Evolutionary conservation across 2,113 vertebrate species (phyloP).

Genomic region (Porphyrio hochstetteri): DNA sequence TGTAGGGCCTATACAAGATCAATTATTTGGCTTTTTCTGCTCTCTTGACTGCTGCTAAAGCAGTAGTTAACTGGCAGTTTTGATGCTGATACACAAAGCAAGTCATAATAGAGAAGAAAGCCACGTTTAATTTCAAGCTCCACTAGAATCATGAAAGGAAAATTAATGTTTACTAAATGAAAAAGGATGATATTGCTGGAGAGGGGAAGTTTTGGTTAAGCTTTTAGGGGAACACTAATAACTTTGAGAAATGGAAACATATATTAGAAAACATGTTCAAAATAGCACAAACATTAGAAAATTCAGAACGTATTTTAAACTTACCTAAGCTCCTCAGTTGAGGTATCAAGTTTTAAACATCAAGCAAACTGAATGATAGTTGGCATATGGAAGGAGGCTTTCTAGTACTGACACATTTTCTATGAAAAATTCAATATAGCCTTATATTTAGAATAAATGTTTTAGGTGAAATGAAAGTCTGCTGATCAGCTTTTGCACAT

Average conservation of each 20-base stretch:
- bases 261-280: background rate
- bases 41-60: background rate
- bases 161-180: conserved; percentile 52
- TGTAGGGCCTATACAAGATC: background rate
- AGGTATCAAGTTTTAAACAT: background rate
- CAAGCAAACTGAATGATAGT: background rate
- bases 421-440: background rate
- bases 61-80: background rate
- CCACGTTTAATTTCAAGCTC: conserved; percentile 63
- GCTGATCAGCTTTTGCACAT: background rate
- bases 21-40: background rate
- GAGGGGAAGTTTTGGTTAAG: conserved; percentile 30
- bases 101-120: conserved; percentile 6
- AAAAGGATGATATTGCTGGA: conserved; percentile 21
- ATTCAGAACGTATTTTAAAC: background rate
- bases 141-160: conserved; percentile 50
- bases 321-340: background rate
- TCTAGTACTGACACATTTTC: background rate
- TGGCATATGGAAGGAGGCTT: background rate
- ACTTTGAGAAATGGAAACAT: background rate
- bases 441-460: background rate
- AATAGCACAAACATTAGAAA: background rate
- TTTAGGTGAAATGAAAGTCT: background rate
- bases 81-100: conserved; percentile 1
- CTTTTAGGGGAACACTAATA: conserved; percentile 1